Base-by-base conservation (phyloP, 2,797 vertebrate genomes). In the Taenioides sp. region DNA sequence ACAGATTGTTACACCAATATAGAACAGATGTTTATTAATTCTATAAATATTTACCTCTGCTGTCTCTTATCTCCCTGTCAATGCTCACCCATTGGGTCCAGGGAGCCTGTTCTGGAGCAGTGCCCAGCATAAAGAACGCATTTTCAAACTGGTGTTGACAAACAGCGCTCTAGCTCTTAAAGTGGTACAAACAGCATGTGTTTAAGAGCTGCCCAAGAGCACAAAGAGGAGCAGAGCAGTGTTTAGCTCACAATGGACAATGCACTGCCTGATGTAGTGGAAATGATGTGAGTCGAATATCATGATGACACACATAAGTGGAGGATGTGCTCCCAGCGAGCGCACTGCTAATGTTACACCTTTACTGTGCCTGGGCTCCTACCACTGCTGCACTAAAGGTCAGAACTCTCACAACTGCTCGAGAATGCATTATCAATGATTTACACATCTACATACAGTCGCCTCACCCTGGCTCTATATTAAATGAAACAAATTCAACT, bases 161-260 rank as follows among this genome's bases (percentile, higher is more conserved):
- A 93, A 94, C 90, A 92, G 92, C 82, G 90, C 85, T 81, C 84
- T 86, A 63, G 84, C 80, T 85, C 77, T 89, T 88, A 92, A 92
- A 93, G 91, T 90, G 90, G 84, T 91, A 91, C 91, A 92, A 92
- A 92, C 88, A 90, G 85, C 91, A 91, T 92, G 89, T 92, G 91
- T 88, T 94, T 90, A 92, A 92, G 92, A 93, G 91, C 87, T 92
- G 89, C 87, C 88, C 89, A 89, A 90, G 86, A 87, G 81, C 85
- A 85, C 84, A 85, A 50, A 76, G 81, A 65, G 77, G 74, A 69
- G 70, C 76, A 72, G 67, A 76, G 84, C 76, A 70, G 71, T 61
- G 83, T 80, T 88, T 85, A 75, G 79, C 80, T 79, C 79, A 78
- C 79, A 83, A 79, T 86, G 80, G 83, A 85, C 87, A 88, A 87